Evolutionary conservation across 2,797 vertebrate genomes (phyloP), one percentile per base, ranked within the genome.

Genomic region (Pampus argenteus): DNA sequence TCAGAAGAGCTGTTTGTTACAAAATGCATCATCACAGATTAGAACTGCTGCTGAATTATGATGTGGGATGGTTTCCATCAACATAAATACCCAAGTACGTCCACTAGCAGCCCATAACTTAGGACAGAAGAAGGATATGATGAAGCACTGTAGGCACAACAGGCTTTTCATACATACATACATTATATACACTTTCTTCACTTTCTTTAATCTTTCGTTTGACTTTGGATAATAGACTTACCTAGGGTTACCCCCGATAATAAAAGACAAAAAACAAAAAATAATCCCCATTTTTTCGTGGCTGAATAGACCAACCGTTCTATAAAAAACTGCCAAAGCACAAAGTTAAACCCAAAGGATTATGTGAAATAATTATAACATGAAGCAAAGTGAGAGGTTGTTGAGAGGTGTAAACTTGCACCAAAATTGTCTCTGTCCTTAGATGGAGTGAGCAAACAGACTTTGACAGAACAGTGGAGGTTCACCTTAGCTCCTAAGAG

Each of bases 401-500:
- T 62, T 79, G 57, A 49, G 71, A 51, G 68, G 71, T 70, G 75
- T 78, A 78, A 81, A 87, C 65, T 65, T 72, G 74, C 83, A 83
- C 74, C 71, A 73, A 56, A 87, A 88, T 61, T 52, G 75, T 88
- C 82, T 82, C 49, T 74, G 77, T 88, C 76, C 79, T 81, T 83
- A 1, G 13, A 26, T 28, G 47, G 74, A 83, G 74, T 60, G 65
- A 74, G 38, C 40, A 69, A 60, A 68, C 36, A 18, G 57, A 72
- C 63, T 60, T 69, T 25, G 63, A 86, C 61, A 50, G 66, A 47
- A 51, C 58, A 65, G 71, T 14, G 8, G 50, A 59, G 34, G 70
- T 62, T 66, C 75, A 67, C 70, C 89, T 93, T 95, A 99, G 94
- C 98, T 99, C 50, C 98, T 93, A 44, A 99, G 94, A 0, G 96